Evolutionary conservation across 1,140 invertebrate genomes (phyloP).

Genomic region (Diuraphis noxia): DNA sequence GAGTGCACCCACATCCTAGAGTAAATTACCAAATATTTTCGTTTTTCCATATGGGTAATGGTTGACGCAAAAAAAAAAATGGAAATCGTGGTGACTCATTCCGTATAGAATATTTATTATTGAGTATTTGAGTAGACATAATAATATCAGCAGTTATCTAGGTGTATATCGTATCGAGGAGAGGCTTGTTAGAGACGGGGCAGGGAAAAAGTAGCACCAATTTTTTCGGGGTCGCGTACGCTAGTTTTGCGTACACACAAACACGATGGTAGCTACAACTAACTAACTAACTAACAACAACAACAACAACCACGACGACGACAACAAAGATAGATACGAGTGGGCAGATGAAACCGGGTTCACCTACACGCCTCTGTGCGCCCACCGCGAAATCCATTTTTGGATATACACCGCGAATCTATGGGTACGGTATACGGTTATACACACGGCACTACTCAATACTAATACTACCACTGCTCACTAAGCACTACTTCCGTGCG

Average conservation of each 20-base stretch:
- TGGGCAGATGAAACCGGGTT: slow-evolving; percentile 43
- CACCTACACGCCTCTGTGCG: slow-evolving; percentile 44
- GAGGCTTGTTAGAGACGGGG: neutral
- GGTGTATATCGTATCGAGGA: neutral
- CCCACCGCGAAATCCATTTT: slow-evolving; percentile 50
- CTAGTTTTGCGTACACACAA: neutral
- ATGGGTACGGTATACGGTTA: neutral
- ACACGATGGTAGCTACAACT: neutral
- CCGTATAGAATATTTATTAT: neutral
- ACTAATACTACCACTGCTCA: neutral
- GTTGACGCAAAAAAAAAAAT: too few relatives aligned
- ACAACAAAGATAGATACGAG: neutral
- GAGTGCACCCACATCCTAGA: too few relatives aligned
- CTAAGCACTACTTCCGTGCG: neutral
- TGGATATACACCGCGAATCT: slow-evolving; percentile 30
- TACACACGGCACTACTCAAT: slow-evolving; percentile 48
- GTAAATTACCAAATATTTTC: too few relatives aligned
- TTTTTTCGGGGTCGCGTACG: slow-evolving; percentile 31
- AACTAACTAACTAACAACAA: too few relatives aligned
- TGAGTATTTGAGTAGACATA: neutral
- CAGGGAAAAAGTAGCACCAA: neutral
- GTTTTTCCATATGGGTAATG: too few relatives aligned
- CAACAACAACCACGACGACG: neutral
- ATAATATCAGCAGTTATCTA: neutral
- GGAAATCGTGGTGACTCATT: neutral